Evolutionary conservation across 2,113 vertebrate species (phyloP), one percentile per base, ranked within the genome.

Genomic region (Sinosuthora webbiana): DNA sequence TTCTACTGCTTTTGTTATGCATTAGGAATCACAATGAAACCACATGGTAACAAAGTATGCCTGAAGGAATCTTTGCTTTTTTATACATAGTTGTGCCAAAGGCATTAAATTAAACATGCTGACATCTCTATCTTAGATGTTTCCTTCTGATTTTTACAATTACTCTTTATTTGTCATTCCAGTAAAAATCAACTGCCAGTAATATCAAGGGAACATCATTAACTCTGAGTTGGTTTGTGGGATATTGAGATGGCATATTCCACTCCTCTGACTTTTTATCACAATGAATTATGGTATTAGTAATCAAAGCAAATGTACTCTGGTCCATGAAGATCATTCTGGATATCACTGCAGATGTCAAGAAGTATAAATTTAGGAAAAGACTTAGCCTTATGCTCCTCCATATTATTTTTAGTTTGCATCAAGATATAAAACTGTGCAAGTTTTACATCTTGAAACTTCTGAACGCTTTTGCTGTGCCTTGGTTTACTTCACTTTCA

Each of bases 111-210:
- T 92, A 77, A 89, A 52, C 41, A 74, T 37, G 21, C 15, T 89
- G 81, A 89, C 74, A 89, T 85, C 15, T 89, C 62, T 86, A 59
- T 86, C 67, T 88, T 87, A 90, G 88, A 92, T 92, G 42, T 47
- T 93, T 86, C 68, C 45, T 91, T 87, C 82, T 92, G 60, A 59
- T 94, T 90, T 90, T 89, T 83, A 60, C 44, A 94, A 86, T 92
- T 94, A 53, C 24, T 60, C 39, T 87, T 89, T 78, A 91, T 60
- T 83, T 96, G 69, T 87, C 39, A 88, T 94, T 96, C 63, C 89
- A 92, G 92, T 96, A 95, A 94, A 92, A 94, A 77, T n/a, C 80
- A 83, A 42, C 59, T 90, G 27, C 82, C 82, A 83, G 93, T 79
- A 93, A 93, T 80, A 90, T 65, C 37, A 67, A 86, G 42, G 39